Base-by-base conservation (phyloP, 2,888 invertebrate genomes). In the Cyrtodaria siliqua region DNA sequence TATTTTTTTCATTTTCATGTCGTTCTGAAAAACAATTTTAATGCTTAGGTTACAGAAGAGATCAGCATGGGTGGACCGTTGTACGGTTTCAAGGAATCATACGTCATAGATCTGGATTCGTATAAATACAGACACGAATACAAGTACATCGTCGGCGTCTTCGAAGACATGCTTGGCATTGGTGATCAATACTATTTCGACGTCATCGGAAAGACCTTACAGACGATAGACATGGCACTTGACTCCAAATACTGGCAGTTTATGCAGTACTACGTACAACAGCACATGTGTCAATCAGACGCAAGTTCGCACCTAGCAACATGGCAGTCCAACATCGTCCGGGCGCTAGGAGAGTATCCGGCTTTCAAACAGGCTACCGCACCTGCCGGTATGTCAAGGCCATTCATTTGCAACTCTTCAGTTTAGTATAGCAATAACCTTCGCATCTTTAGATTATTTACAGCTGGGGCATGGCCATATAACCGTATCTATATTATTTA, bases 91-190 rank as follows among this genome's bases (percentile, higher is more conserved):
- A 66, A 57, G 20, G 61, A 56, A 16, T 81, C 81, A 8, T 77
- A 76, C 69, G 74, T 68, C 42, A 73, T 82, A 2, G 74, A 82
- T 27, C 26, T 74, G 16, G 63, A 70, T 53, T 67, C 76, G 12
- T 82, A 63, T 42, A 76, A 82, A 68, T 82, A 79, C 57, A 52
- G 79, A 16, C 67, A 72, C 47, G 82, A 78, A 29, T 82, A 79
- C 44, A 73, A 76, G 26, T 75, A 64, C 42, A 73, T 79, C 9
- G 68, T 76, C 8, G 82, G 82, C 20, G 62, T 66, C 9, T 67
- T 74, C 29, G 79, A 79, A 16, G 79, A 79, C 55, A 66, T 60
- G 47, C 44, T 79, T 8, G 42, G 42, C 2, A 56, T 79, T 8
- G 82, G 82, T 9, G 76, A 82, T 52, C 27, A 29, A 44, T 76